These are phyloP conservation scores for Xylota segnis DNA, from an alignment of 2,888 invertebrate species.

Conservation along the genomic window DNA sequence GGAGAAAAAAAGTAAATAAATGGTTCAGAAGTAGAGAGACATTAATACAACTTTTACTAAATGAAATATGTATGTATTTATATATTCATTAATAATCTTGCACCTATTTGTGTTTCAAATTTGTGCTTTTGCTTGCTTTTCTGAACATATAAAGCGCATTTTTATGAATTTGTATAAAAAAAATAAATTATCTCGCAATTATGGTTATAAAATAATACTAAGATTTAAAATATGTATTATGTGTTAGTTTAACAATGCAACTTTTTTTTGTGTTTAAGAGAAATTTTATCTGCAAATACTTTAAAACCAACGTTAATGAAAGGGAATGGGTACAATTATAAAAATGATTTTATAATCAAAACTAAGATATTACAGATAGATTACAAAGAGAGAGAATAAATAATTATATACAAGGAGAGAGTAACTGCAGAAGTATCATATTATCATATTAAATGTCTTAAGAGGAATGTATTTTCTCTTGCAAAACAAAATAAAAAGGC, in stretches of 20 bases:
- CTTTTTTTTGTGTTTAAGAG: conserved; percentile 3
- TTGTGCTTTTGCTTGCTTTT: conserved; percentile 50
- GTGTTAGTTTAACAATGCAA: conserved; percentile 40
- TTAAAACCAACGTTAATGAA: conserved; percentile 16
- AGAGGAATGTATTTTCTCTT: conserved; percentile 57
- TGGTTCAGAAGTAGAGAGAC: too few species aligned
- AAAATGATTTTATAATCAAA: conserved; percentile 21
- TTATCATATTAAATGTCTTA: conserved; percentile 44
- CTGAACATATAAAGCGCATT: conserved; percentile 53
- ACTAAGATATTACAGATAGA: conserved; percentile 15
- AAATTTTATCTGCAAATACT: conserved; percentile 12
- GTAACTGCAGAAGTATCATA: conserved; percentile 35
- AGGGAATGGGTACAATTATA: conserved; percentile 39
- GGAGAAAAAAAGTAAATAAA: too few species aligned
- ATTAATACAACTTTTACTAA: neutral
- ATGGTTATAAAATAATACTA: conserved; percentile 53
- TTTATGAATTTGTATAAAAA: conserved; percentile 56
- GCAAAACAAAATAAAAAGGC: conserved; percentile 24
- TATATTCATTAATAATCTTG: conserved; percentile 46
- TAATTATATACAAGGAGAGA: conserved; percentile 52
- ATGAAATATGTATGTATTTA: conserved; percentile 23
- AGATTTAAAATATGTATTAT: conserved; percentile 37
- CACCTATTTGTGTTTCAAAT: conserved; percentile 45
- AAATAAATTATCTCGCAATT: conserved; percentile 48
- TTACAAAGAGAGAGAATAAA: conserved; percentile 32